Base-by-base conservation (phyloP, 2,888 invertebrate genomes). In the Loripinus fragilis region DNA sequence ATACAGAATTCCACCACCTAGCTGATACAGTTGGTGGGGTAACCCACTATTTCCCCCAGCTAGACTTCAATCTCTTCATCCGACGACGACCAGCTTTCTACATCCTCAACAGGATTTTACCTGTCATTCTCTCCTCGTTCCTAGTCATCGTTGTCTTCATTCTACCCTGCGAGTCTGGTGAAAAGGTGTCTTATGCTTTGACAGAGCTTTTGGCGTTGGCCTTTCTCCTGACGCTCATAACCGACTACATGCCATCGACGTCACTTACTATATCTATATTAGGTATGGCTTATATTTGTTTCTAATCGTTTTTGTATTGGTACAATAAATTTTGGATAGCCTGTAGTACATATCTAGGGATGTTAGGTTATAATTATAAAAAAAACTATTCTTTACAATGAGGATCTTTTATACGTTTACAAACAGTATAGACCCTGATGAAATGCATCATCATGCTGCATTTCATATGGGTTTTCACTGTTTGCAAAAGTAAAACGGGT, bases 201-300 rank as follows among this genome's bases (percentile, higher is more conserved):
- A 81, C 81, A 3, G 76, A 78, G 12, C 70, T 81, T 0, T 50
- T 81, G 30, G 76, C 81, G 0, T 28, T 76, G 42, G 78, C 81
- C 20, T 78, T 81, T 30, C 66, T 81, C 2, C 52, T 81, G 50
- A 74, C 78, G 1, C 25, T 81, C 3, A 70, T 81, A 15, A 69
- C 76, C 2, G 81, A 78, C 67, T 67, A 70, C 23, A 78, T 81
- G 64, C 81, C 81, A 1, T 68, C 76, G 12, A 81, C 78, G n/a
- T 78, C 81, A 25, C 30, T 73, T 17, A 68, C 71, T n/a, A 64
- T 73, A 0, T 76, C 81, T 17, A 71, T 78, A 20, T 50, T 81
- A n/a, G 78, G 81, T 81, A 78, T 55, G 66, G 45, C 33, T 60
- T 60, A n/a, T n/a, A n/a, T n/a, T n/a, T n/a, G n/a, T n/a, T n/a